Base-by-base conservation (phyloP, 2,113 vertebrate species). In the Vidua macroura region DNA sequence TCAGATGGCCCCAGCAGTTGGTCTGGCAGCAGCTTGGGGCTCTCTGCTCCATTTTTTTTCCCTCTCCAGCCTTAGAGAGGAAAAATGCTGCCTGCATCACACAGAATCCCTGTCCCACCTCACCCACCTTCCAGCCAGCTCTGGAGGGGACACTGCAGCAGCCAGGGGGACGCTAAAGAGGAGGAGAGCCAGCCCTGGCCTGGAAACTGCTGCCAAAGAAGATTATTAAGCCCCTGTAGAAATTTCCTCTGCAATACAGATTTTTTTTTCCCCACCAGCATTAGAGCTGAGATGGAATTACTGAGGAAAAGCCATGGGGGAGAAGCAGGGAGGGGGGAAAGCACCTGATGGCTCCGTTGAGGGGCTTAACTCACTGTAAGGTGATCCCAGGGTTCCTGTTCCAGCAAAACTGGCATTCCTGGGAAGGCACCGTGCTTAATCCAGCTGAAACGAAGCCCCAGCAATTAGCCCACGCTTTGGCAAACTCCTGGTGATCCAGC, bases 381-480 rank as follows among this genome's bases (percentile, higher is more conserved):
- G 44, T 60, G 83, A 72, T 75, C 48, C 55, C 3, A 91, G 91
- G 87, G 82, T 90, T 41, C 92, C 95, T 83, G 88, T 11, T 78
- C 35, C 86, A 87, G 92, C 93, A 85, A 16, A 95, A 74, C 5
- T 1, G 1, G 80, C 9, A 3, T 51, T 63, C 92, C 95, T 44
- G 0, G 20, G 70, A 23, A 74, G 49, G 92, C 75, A 24, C 48
- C 3, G 3, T 14, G 72, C 73, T 60, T 48, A 55, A 78, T 76
- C 86, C 66, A 16, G 67, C 86, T 37, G 52, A 59, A 46, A 79
- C 1, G n/a, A 19, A 92, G 75, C 72, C 75, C 31, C 64, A 25
- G 31, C 96, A 63, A 62, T 73, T 13, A 78, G 70, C 82, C 4
- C 11, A 10, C 31, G 72, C 14, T 62, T 31, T 74, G 93, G 91